These are phyloP conservation scores for Lepidurus packardi DNA, from an alignment of 1,140 invertebrate species.

Conservation along the genomic window DNA sequence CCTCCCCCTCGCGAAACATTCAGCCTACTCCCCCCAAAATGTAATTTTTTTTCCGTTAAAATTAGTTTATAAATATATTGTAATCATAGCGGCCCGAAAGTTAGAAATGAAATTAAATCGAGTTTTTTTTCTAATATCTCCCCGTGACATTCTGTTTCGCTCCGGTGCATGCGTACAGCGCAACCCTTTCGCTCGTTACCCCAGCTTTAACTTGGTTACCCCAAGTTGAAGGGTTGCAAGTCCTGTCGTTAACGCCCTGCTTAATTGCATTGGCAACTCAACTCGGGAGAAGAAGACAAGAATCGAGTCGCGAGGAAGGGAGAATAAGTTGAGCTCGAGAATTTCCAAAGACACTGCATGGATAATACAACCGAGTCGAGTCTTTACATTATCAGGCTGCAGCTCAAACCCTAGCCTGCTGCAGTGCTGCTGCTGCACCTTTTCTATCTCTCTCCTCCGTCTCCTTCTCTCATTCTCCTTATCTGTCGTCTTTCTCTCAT, in stretches of 20 bases:
- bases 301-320: not conserved
- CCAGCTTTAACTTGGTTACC: slow-evolving; percentile 17
- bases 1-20: too few species aligned
- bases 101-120: too few species aligned
- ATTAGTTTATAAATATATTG: too few species aligned
- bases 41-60: too few species aligned
- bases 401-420: not conserved
- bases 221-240: slow-evolving; percentile 21
- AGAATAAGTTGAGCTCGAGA: slow-evolving; percentile 14
- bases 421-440: slow-evolving; percentile 20
- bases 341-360: slow-evolving; percentile 19
- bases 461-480: not conserved
- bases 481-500: not conserved
- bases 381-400: not conserved
- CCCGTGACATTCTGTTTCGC: too few species aligned
- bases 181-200: slow-evolving; percentile 18
- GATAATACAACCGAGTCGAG: not conserved
- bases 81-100: too few species aligned
- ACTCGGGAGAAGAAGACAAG: slow-evolving; percentile 12
- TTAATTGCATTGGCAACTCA: slow-evolving; percentile 22
- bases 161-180: not conserved
- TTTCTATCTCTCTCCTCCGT: not conserved
- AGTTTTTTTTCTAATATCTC: too few species aligned
- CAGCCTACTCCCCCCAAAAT: too few species aligned
- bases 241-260: slow-evolving; percentile 17